Evolutionary conservation across 2,797 vertebrate genomes (phyloP).

Genomic region (Dallia pectoralis): DNA sequence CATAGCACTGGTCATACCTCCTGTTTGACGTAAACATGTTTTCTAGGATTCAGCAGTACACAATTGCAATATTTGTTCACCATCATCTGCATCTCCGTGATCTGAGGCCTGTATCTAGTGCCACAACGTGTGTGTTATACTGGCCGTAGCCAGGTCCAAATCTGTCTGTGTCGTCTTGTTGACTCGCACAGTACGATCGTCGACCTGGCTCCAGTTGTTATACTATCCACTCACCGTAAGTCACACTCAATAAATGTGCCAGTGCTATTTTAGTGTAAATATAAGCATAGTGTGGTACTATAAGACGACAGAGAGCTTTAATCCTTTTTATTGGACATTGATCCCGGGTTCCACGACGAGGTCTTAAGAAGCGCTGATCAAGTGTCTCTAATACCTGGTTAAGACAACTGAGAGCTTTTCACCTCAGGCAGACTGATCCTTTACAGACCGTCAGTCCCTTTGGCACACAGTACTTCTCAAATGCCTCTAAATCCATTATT

Average conservation of each 20-base stretch:
- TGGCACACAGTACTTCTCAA: slow-evolving; percentile 19
- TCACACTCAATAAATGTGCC: too few relatives aligned
- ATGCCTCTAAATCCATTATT: neutral
- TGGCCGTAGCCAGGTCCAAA: neutral
- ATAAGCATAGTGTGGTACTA: slow-evolving; percentile 21
- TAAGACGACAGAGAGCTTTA: slow-evolving; percentile 57
- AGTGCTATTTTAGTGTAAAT: too few relatives aligned
- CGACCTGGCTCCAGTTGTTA: neutral
- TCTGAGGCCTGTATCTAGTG: neutral
- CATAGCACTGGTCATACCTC: slow-evolving; percentile 41
- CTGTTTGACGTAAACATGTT: slow-evolving; percentile 63
- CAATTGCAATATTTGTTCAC: neutral
- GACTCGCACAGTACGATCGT: neutral
- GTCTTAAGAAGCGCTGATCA: slow-evolving; percentile 68
- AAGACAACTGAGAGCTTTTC: slow-evolving; percentile 43
- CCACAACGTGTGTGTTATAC: neutral
- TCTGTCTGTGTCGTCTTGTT: neutral
- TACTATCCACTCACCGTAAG: too few relatives aligned
- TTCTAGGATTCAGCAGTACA: slow-evolving; percentile 16
- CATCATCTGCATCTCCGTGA: neutral
- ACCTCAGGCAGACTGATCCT: slow-evolving; percentile 37
- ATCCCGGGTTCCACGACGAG: slow-evolving; percentile 69
- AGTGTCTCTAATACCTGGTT: slow-evolving; percentile 63
- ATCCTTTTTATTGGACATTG: slow-evolving; percentile 63
- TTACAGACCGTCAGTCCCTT: slow-evolving; percentile 54